Base-by-base conservation (phyloP, 2,888 invertebrate species). In the Dendrolimus houi region DNA sequence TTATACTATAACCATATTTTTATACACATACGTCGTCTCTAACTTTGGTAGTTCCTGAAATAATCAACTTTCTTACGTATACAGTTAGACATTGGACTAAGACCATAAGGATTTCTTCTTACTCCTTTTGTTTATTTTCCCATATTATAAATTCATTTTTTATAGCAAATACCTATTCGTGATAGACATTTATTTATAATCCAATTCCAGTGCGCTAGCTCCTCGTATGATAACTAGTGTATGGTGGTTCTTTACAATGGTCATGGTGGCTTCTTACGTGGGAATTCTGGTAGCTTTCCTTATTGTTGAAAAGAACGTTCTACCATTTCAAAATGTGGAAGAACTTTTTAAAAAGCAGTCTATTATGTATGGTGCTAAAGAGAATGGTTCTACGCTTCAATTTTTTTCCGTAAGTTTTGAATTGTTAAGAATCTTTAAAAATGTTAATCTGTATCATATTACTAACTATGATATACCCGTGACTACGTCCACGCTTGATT, bases 201-300 rank as follows among this genome's bases (percentile, higher is more conserved):
- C 47, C 64, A 55, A 59, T 59, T 85, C 56, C 81, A 96, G 97
- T 70, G 96, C 97, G 0, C 92, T 96, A 56, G 97, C 96, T 0
- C 98, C 97, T 0, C 92, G 98, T 61, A 94, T 97, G 79, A 94
- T 97, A 29, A 97, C 96, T 0, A 95, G 96, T 56, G 93, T 94
- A 9, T 96, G 96, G 97, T 97, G 96, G 95, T 97, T 97, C 76
- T 97, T 97, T 75, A 96, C 96, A 0, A 91, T 97, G 72, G 96
- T 97, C 63, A 95, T 96, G 91, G 94, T 96, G 1, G 94, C 95
- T 0, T 96, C 97, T 0, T 98, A 98, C 74, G 96, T 96, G 0
- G 97, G 97, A 54, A 97, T 97, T 73, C 87, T 98, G 66, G 97
- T 97, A 2, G 98, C 98, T 7, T 97, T 97, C 74, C 91, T 98